These are phyloP conservation scores for Sarcophaga subvicina DNA, from an alignment of 2,888 invertebrate genomes.

Conservation along the genomic window DNA sequence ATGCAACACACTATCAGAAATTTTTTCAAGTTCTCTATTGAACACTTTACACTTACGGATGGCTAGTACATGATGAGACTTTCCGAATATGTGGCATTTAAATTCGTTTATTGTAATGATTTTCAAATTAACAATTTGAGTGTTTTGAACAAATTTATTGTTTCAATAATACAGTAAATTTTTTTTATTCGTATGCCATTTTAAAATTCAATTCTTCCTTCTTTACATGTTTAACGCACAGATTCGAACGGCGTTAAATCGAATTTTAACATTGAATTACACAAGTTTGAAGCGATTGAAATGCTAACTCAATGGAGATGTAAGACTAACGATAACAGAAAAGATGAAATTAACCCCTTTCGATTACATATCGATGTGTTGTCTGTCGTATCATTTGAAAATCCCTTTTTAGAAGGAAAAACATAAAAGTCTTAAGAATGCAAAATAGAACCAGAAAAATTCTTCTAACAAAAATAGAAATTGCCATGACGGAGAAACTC, in stretches of 20 bases:
- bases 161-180: no score
- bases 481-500: neutral
- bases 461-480: conserved; percentile 17
- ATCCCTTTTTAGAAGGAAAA: neutral
- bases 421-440: neutral
- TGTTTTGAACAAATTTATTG: no score
- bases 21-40: no score
- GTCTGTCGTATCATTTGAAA: conserved; percentile 34
- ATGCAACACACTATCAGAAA: no score
- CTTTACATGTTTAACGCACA: neutral
- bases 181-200: no score
- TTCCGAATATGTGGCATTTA: no score
- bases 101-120: no score
- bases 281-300: conserved; percentile 13
- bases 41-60: no score
- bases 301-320: conserved; percentile 1
- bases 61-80: no score
- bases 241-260: conserved; percentile 16
- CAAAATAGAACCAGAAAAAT: neutral
- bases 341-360: conserved; percentile 38
- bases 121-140: no score
- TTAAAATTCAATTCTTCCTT: neutral
- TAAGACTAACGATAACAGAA: neutral
- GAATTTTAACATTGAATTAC: conserved; percentile 34
- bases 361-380: conserved; percentile 19